phyloP scores from a whole-genome alignment of 2,888 invertebrate species.

The Orchesella flavescens region DNA sequence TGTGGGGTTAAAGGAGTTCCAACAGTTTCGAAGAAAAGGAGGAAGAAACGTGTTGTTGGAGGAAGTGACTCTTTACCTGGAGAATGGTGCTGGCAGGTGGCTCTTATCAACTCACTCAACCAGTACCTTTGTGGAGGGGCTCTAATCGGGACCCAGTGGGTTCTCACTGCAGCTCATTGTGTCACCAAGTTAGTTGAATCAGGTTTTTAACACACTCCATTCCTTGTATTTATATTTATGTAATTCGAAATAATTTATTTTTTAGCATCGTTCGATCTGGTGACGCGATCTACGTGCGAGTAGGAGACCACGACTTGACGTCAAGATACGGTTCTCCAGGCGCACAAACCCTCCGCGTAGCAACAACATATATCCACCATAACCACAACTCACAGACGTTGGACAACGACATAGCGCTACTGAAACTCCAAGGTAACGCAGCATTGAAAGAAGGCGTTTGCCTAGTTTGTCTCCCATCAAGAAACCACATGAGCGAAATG shows the following conservation, averaged over 20 bases:
- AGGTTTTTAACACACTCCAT: neutral
- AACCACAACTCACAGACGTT: conserved; percentile 95
- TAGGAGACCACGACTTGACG: conserved; percentile 93
- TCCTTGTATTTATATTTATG: neutral
- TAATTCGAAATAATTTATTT: too few species aligned
- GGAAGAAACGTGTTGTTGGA: conserved; percentile 83
- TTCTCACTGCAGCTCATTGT: conserved; percentile 91
- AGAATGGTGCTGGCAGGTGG: conserved; percentile 97
- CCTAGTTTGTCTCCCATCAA: conserved; percentile 89
- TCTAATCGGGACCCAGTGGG: conserved; percentile 93
- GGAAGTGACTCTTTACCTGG: conserved; percentile 92
- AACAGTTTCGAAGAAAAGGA: conserved; percentile 74
- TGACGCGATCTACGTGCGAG: conserved; percentile 93
- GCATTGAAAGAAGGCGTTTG: conserved; percentile 90
- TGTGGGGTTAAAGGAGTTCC: conserved; percentile 92
- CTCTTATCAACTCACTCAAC: conserved; percentile 92
- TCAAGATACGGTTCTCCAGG: conserved; percentile 92
- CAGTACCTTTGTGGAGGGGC: conserved; percentile 95
- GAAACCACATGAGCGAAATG: conserved; percentile 84
- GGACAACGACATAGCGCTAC: conserved; percentile 93
- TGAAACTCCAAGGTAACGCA: conserved; percentile 91
- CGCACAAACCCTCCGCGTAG: conserved; percentile 90
- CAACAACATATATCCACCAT: conserved; percentile 95
- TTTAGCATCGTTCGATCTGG: conserved; percentile 91
- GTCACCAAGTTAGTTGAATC: conserved; percentile 87